phyloP scores from a whole-genome alignment of 2,113 vertebrate species.

The Oxygymnocypris stewartii region DNA sequence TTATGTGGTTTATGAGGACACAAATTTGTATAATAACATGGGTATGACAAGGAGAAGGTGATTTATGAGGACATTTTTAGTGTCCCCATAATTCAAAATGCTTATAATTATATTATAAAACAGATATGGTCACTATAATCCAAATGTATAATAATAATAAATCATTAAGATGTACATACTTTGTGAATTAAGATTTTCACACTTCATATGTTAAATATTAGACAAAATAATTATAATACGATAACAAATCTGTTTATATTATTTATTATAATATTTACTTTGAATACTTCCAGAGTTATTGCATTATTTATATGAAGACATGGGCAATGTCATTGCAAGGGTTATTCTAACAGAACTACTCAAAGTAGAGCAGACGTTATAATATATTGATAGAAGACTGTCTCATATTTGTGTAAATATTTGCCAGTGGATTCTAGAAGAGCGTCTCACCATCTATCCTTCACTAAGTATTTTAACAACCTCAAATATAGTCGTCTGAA shows the following conservation, averaged over 20 bases:
- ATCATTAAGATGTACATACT: neutral
- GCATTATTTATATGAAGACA: neutral
- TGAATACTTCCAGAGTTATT: neutral
- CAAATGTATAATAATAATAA: neutral
- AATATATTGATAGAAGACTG: neutral
- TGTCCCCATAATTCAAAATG: too few species aligned
- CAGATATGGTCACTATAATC: neutral
- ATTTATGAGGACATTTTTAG: too few species aligned
- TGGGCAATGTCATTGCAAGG: neutral
- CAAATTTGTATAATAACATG: too few species aligned
- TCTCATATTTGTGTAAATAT: neutral
- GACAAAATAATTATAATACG: neutral
- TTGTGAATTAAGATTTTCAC: too few species aligned
- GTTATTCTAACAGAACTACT: neutral
- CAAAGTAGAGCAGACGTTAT: neutral
- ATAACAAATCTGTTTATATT: neutral
- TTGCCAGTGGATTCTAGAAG: neutral
- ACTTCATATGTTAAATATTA: neutral
- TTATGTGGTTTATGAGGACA: too few species aligned
- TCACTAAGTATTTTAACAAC: conserved; percentile 6
- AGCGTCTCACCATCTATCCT: neutral
- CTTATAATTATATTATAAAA: too few species aligned
- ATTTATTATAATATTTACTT: neutral
- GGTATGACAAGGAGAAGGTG: too few species aligned
- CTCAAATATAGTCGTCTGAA: neutral